Evolutionary conservation across 2,113 vertebrate genomes (phyloP).

Genomic region (Triplophysa siluroides): DNA sequence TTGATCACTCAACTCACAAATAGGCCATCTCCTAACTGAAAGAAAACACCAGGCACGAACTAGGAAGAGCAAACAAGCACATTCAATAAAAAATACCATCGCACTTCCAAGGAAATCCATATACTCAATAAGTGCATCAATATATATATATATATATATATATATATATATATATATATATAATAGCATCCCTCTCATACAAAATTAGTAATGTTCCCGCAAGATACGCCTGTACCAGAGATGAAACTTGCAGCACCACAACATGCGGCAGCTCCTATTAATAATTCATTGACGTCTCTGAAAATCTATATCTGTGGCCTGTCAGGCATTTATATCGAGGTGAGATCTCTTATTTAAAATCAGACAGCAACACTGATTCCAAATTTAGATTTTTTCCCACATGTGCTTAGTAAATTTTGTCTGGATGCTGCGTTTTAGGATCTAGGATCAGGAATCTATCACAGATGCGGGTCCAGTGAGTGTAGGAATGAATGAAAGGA

Average conservation of each 20-base stretch:
- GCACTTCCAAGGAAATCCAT: too few relatives aligned
- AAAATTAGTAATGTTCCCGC: background rate
- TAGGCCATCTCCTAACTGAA: background rate
- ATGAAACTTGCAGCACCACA: background rate
- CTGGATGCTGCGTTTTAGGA: too few relatives aligned
- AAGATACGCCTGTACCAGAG: background rate
- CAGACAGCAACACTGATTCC: background rate
- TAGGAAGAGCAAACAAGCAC: background rate
- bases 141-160: too few relatives aligned
- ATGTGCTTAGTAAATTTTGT: too few relatives aligned
- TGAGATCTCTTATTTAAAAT: background rate
- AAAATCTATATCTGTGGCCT: conserved; percentile 15
- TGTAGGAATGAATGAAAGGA: background rate
- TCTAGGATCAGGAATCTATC: background rate
- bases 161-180: too few relatives aligned
- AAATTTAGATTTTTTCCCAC: background rate
- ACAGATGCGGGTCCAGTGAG: background rate
- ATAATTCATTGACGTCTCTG: conserved; percentile 10
- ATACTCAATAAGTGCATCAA: too few relatives aligned
- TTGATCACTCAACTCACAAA: background rate
- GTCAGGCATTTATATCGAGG: background rate
- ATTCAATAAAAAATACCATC: background rate
- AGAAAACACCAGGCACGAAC: background rate
- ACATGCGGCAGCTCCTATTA: conserved; percentile 2
- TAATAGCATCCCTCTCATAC: background rate